phyloP scores from a whole-genome alignment of 2,888 invertebrate species.

The Sinopyrophorus schimmeli region DNA sequence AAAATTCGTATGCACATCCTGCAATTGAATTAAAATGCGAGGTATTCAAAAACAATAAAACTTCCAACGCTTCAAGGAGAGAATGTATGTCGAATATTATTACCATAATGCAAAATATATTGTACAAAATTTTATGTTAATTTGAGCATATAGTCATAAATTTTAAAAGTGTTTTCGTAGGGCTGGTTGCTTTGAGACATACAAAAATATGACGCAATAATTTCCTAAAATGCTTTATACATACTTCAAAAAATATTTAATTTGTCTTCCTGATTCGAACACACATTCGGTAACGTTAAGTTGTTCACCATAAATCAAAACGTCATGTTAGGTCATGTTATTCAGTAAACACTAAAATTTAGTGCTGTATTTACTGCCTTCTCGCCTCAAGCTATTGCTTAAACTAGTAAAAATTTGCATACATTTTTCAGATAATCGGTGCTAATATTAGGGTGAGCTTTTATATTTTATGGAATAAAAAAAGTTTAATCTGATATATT shows the following conservation, averaged over 20 bases:
- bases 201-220: conserved; percentile 4
- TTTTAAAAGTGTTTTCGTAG: conserved; percentile 16
- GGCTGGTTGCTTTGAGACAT: conserved; percentile 3
- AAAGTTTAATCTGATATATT: no score
- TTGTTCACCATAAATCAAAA: neutral
- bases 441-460: conserved; percentile 32
- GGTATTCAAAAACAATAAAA: conserved; percentile 23
- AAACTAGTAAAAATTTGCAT: conserved; percentile 24
- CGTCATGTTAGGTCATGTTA: conserved; percentile 2
- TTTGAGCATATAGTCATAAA: conserved; percentile 32
- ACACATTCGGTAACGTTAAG: no score
- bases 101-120: conserved; percentile 35
- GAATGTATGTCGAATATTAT: conserved; percentile 37
- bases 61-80: conserved; percentile 30
- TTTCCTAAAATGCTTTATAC: no score
- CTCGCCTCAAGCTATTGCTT: conserved; percentile 18
- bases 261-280: no score
- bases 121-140: conserved; percentile 35
- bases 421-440: conserved; percentile 34
- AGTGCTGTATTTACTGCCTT: conserved; percentile 10
- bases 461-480: conserved; percentile 24
- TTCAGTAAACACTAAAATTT: conserved; percentile 8
- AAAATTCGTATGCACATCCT: conserved; percentile 6
- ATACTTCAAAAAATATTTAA: no score
- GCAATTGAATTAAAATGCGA: conserved; percentile 15